Conservation (phyloP, 1,140 invertebrate species). For the Trichogramma pretiosum region DNA sequence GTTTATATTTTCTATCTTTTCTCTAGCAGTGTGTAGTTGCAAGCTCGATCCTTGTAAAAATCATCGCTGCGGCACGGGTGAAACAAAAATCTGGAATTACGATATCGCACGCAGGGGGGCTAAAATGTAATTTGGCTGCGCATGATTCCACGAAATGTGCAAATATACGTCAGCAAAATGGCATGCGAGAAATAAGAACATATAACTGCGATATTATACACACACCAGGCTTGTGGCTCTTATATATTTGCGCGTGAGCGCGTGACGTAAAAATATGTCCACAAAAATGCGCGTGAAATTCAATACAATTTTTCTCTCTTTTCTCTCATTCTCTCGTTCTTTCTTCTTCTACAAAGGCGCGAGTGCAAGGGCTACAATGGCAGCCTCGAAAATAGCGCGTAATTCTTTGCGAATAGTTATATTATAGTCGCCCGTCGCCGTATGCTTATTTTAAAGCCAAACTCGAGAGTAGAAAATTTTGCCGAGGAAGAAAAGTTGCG, state of each 20-base stretch:
- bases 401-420: not conserved
- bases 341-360: no score
- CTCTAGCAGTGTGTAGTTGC: no score
- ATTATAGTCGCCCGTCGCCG: no score
- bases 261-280: slow-evolving; percentile 17
- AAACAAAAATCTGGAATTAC: no score
- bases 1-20: no score
- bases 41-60: no score
- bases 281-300: not conserved
- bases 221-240: slow-evolving; percentile 10
- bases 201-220: slow-evolving; percentile 21
- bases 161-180: not conserved
- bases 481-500: slow-evolving; percentile 9
- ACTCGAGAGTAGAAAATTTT: slow-evolving; percentile 13
- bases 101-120: no score
- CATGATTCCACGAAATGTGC: no score
- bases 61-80: no score
- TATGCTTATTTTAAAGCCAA: slow-evolving; percentile 5
- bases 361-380: no score
- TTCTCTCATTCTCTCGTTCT: not conserved
- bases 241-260: not conserved
- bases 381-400: no score
- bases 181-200: slow-evolving; percentile 12
- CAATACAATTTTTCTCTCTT: not conserved
- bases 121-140: no score